A percentile compares a stretch with the other conserved stretches of the same genome.
phyloP scores from a whole-genome alignment of 2,888 invertebrate species.

The Protophormia terraenovae region DNA sequence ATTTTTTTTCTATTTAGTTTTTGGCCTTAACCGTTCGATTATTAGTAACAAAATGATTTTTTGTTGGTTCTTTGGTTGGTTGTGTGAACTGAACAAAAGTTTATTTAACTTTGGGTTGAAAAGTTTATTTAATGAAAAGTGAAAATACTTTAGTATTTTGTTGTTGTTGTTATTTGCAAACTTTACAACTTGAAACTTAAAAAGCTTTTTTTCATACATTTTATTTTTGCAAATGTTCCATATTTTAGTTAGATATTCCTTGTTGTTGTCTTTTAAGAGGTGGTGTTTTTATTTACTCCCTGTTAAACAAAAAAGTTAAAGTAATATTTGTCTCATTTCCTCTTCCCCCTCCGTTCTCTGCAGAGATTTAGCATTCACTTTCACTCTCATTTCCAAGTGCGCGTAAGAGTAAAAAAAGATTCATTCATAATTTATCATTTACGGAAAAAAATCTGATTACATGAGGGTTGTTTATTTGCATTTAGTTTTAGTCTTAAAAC shows the following conservation, averaged over 20 bases:
- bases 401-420: neutral
- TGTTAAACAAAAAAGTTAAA: conserved; percentile 30
- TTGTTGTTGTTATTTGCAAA: conserved; percentile 5
- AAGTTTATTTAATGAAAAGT: conserved; percentile 45
- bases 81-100: conserved; percentile 23
- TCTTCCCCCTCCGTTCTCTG: neutral
- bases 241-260: neutral
- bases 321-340: neutral
- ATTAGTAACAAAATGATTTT: conserved; percentile 52
- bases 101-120: conserved; percentile 28
- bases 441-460: neutral
- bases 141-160: conserved; percentile 5
- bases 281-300: conserved; percentile 7
- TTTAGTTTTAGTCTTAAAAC: neutral
- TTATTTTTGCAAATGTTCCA: neutral
- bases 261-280: neutral
- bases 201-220: conserved; percentile 35
- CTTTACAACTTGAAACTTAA: conserved; percentile 29
- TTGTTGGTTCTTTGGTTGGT: neutral
- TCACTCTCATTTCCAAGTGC: conserved; percentile 30
- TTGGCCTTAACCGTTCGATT: conserved; percentile 54
- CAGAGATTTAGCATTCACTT: conserved; percentile 26
- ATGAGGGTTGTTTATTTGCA: neutral
- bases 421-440: conserved; percentile 49
- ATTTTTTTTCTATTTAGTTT: conserved; percentile 20